These are phyloP conservation scores for Sepiola atlantica DNA, from an alignment of 2,888 invertebrate species.

Conservation along the genomic window DNA sequence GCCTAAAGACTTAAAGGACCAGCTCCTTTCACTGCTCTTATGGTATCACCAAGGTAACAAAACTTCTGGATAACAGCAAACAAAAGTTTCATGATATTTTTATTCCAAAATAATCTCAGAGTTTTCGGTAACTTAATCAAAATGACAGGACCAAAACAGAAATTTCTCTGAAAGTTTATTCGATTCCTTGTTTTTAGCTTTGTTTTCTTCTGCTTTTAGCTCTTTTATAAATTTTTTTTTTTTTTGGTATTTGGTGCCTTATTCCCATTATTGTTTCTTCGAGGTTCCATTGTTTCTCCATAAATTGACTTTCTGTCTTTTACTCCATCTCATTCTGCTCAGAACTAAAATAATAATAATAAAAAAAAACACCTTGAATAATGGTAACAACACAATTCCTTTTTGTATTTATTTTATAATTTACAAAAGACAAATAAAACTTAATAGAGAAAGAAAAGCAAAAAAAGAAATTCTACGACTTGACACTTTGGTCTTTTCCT, in stretches of 20 bases:
- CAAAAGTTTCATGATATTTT: background rate
- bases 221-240: background rate
- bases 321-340: background rate
- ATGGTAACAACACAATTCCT: background rate
- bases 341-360: background rate
- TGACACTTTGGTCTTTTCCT: background rate
- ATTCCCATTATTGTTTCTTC: background rate
- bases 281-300: background rate
- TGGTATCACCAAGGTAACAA: no score
- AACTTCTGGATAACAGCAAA: background rate
- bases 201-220: no score
- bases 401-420: background rate
- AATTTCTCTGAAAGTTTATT: background rate
- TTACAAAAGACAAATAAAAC: background rate
- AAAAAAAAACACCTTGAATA: background rate
- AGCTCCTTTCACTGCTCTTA: no score
- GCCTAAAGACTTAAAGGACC: no score
- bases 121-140: background rate
- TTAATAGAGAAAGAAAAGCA: no score
- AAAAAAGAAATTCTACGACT: background rate
- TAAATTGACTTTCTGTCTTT: background rate
- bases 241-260: background rate
- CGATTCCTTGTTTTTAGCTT: no score
- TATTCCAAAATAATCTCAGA: background rate
- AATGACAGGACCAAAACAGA: background rate